These are phyloP conservation scores for Coenobita brevimanus DNA, from an alignment of 1,140 invertebrate species.

Conservation along the genomic window DNA sequence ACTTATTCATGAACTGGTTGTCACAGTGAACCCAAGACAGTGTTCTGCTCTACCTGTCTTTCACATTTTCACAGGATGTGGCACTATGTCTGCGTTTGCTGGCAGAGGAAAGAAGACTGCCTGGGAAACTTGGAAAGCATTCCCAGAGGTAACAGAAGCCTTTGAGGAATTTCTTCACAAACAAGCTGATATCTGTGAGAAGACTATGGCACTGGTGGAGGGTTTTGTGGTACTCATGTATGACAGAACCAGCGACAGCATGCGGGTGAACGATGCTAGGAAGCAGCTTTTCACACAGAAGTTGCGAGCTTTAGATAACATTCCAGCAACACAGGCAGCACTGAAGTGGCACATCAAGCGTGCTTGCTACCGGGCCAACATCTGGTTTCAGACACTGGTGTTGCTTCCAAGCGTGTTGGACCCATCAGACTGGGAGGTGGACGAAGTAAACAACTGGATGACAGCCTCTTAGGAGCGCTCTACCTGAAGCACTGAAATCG, in stretches of 20 bases:
- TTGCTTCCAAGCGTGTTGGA: neutral
- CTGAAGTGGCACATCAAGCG: conserved; percentile 34
- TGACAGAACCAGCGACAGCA: neutral
- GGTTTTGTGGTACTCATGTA: conserved; percentile 23
- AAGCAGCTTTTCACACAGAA: conserved; percentile 32
- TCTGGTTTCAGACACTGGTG: neutral
- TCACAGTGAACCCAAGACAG: neutral
- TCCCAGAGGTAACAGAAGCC: neutral
- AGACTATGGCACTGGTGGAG: neutral
- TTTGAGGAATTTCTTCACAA: neutral
- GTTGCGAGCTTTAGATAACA: conserved; percentile 7
- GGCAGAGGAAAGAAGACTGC: conserved; percentile 10
- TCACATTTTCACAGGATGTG: conserved; percentile 53
- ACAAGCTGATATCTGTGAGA: neutral
- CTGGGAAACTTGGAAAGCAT: neutral
- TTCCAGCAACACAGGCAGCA: conserved; percentile 30
- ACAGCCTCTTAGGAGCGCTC: too few species aligned
- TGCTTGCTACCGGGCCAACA: conserved; percentile 37
- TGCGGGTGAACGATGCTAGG: neutral
- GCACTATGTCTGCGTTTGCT: neutral
- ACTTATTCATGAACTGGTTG: neutral
- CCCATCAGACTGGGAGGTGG: neutral
- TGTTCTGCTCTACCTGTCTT: neutral
- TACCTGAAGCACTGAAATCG: neutral
- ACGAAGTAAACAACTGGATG: neutral